A percentile compares a stretch with the other conserved stretches of the same genome.
Evolutionary conservation across 2,888 invertebrate species (phyloP).

Genomic region (Acanthosepion lycidas): DNA sequence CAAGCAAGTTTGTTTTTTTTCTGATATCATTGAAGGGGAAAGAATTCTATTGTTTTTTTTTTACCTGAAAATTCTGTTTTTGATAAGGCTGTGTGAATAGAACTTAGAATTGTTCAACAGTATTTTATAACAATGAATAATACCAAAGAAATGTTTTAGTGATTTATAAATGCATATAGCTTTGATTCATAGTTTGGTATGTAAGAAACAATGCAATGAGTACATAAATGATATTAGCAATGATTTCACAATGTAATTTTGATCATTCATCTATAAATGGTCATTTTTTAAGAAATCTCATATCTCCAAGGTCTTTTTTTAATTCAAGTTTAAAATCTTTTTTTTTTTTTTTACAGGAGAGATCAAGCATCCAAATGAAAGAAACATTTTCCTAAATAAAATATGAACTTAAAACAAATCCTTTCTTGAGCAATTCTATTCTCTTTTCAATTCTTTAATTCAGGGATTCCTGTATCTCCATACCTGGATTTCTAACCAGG

Average conservation of each 20-base stretch:
- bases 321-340: too few relatives aligned
- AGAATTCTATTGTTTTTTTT: constrained; percentile 20
- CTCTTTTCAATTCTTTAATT: too few relatives aligned
- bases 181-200: constrained; percentile 9
- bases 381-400: too few relatives aligned
- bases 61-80: constrained; percentile 16
- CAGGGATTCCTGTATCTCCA: too few relatives aligned
- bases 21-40: neutral
- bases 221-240: neutral
- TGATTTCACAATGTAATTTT: neutral
- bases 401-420: too few relatives aligned
- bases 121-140: neutral
- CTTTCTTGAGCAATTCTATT: too few relatives aligned
- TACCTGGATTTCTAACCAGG: too few relatives aligned
- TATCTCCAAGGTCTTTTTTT: too few relatives aligned
- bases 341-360: too few relatives aligned
- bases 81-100: neutral
- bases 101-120: neutral
- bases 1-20: neutral
- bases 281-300: too few relatives aligned
- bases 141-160: neutral
- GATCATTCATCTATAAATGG: neutral
- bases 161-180: neutral
- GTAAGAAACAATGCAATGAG: constrained; percentile 1
- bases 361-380: too few relatives aligned